Base-by-base conservation (phyloP, 2,888 invertebrate genomes). In the Syrista parreyssii region DNA sequence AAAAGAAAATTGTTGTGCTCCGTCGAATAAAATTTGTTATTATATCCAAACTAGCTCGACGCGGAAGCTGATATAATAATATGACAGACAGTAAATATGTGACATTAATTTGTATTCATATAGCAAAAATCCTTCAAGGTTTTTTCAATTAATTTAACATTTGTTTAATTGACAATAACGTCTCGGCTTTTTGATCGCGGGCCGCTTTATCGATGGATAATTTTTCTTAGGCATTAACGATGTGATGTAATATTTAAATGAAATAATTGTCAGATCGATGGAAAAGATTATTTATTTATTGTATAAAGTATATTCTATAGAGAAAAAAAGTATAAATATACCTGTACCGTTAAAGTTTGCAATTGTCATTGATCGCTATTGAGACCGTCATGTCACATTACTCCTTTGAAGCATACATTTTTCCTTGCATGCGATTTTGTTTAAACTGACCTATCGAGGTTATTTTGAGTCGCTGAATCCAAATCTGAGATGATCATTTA, bases 251-350 rank as follows among this genome's bases (percentile, higher is more conserved):
- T 79, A 82, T 82, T 81, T 82, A 80, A 75, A 81, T 76, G 79
- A 81, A 82, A 82, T 83, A 84, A 81, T 86, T 85, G 79, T 80
- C 83, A 82, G 76, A 81, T 82, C 83, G 77, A 80, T 79, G 84
- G 73, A 76, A 78, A 82, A 78, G 79, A 82, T 55, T 1, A 84
- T 86, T 83, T 87, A 85, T 86, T 86, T 87, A 85, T 86, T 87
- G 86, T 87, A 87, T 84, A 86, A 86, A 86, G 74, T 86, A 83
- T 84, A 81, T 79, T 81, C 78, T 81, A 81, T 78, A 81, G 80
- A 82, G 83, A 73, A 78, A 55, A 40, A 40, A 74, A 75, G 23
- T 40, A 55, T 23, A 55, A 55, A 55, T 55, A 55, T 55, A 55
- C 55, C 23, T 55, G 23, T 55, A 55, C 1, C 55, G 55, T 55